A percentile compares a stretch with the other conserved stretches of the same genome.
These are phyloP conservation scores for Poeciliopsis prolifica DNA, from an alignment of 2,113 vertebrate species.

Conservation along the genomic window DNA sequence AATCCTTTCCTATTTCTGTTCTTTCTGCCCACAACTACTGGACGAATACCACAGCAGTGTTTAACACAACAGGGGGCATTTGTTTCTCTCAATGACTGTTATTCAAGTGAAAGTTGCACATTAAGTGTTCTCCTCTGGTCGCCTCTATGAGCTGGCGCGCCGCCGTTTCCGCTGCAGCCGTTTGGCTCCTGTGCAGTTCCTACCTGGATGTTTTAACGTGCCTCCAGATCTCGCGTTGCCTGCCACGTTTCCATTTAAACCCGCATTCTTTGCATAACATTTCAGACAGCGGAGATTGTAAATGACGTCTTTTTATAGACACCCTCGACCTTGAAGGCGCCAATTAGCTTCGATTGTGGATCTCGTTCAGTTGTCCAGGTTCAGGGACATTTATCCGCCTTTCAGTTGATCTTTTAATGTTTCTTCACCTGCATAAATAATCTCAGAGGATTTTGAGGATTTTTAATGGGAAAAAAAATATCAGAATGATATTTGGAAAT, in stretches of 20 bases:
- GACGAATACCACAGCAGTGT: background rate
- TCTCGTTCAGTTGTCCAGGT: conserved; percentile 1
- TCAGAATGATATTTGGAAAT: too few relatives aligned
- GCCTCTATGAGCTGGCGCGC: background rate
- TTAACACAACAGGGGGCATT: background rate
- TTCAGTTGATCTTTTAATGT: background rate
- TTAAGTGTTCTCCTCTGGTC: background rate
- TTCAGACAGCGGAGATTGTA: background rate
- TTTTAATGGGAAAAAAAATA: too few relatives aligned
- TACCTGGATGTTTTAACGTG: background rate
- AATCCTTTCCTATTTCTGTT: background rate
- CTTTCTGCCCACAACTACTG: background rate
- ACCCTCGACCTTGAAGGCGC: background rate
- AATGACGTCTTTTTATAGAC: background rate
- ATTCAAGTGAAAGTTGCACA: background rate
- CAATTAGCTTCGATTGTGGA: conserved; percentile 9
- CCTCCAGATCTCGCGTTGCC: conserved; percentile 2
- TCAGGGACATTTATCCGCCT: background rate
- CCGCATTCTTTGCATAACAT: conserved; percentile 1
- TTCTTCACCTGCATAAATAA: background rate
- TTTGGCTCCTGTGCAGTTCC: background rate
- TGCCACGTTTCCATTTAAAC: background rate
- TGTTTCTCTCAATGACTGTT: background rate
- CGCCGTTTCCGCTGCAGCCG: background rate
- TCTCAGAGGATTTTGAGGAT: too few relatives aligned